A percentile compares a stretch with the other conserved stretches of the same genome.
phyloP scores from a whole-genome alignment of 2,888 invertebrate genomes.

The Pycnomerus fuliginosus region DNA sequence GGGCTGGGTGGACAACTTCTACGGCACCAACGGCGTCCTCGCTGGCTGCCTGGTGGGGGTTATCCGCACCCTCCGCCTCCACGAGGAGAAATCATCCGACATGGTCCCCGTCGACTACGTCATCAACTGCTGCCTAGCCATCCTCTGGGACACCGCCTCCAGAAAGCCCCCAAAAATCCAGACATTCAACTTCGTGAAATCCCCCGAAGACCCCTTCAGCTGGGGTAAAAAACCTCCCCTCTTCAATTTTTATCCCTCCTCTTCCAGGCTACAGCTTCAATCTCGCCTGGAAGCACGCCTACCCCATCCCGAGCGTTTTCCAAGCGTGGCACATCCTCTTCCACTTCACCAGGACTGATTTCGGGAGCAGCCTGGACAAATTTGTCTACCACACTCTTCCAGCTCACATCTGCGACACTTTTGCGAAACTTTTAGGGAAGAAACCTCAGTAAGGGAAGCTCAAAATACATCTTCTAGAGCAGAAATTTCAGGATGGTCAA shows the following conservation, averaged over 20 bases:
- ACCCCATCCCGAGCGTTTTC: too few relatives aligned
- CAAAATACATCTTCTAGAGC: neutral
- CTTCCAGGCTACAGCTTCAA: too few relatives aligned
- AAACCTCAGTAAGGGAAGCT: neutral
- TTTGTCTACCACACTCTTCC: neutral
- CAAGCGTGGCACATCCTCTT: neutral
- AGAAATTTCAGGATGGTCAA: slow-evolving; percentile 64
- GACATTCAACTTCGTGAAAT: slow-evolving; percentile 86
- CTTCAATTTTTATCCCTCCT: too few relatives aligned
- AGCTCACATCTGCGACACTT: neutral
- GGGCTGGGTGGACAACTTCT: slow-evolving; percentile 76
- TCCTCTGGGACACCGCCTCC: slow-evolving; percentile 55
- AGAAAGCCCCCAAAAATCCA: slow-evolving; percentile 55
- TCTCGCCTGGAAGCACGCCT: too few relatives aligned
- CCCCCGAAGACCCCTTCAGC: slow-evolving; percentile 75
- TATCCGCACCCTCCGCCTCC: slow-evolving; percentile 58
- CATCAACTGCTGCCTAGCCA: slow-evolving; percentile 61
- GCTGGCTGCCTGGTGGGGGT: slow-evolving; percentile 56
- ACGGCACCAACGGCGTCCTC: slow-evolving; percentile 65
- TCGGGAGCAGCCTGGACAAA: neutral
- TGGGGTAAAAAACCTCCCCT: too few relatives aligned
- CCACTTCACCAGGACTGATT: neutral
- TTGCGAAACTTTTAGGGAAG: neutral
- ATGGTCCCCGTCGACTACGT: slow-evolving; percentile 68
- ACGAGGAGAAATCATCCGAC: slow-evolving; percentile 52